Evolutionary conservation across 2,797 vertebrate species (phyloP), one percentile per base, ranked within the genome.

Genomic region (Prionace glauca): DNA sequence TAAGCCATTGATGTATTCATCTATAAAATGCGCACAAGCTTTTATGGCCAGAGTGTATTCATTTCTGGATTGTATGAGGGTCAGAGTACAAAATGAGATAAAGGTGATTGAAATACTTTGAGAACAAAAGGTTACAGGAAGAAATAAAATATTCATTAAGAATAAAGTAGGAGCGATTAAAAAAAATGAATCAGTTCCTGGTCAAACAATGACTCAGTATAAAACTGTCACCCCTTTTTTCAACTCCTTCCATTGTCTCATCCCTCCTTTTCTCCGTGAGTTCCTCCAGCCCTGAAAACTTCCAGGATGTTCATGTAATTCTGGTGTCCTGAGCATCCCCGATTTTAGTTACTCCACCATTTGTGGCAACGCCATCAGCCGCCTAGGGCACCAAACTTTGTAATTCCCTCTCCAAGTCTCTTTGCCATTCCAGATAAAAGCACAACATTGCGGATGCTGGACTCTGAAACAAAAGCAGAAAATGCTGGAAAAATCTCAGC

Each of bases 31-130:
- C 3, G 8, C 20, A 26, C 56, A 36, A 65, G 65, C 36, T n/a
- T 41, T 69, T 92, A 92, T 62, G 29, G 56, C 56, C 56, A 90
- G 26, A 90, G n/a, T n/a, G 12, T 62, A 88, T 26, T 24, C 11
- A 14, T 2, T 16, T 22, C 81, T 32, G 60, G 16, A 91, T 91
- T 91, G n/a, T 1, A 41, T 84, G 32, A 65, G 29, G 88, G 1
- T 90, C 60, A 18, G 29, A 90, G 56, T n/a, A 90, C 60, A 69
- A 92, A 92, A 62, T 32, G 67, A 92, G 65, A 92, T 92, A 92
- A 41, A 67, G 32, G 18, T 65, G 4, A 41, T 36, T 36, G 77
- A 81, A 84, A 41, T 84, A 84, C 20, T 22, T 62, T 3, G 16
- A 5, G 8, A 92, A 69, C n/a, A 36, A 36, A 69, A 26, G n/a